Base-by-base conservation (phyloP, 2,797 vertebrate species). In the Sebastes glaucus region DNA sequence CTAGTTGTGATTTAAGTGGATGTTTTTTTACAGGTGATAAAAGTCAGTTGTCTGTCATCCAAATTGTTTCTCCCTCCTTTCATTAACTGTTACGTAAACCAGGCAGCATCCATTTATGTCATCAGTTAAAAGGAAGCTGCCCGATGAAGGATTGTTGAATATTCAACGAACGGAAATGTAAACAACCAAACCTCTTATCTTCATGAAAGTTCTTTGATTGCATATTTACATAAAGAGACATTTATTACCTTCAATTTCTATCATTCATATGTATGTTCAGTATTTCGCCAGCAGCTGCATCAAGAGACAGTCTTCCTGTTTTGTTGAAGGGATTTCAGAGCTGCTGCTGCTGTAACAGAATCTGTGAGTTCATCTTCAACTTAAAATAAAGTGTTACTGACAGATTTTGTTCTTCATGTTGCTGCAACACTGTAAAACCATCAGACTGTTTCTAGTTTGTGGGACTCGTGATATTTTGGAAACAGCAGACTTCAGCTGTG, bases 391-490 rank as follows among this genome's bases (percentile, higher is more conserved):
- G 46, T 27, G 2, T n/a, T 27, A 5, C 53, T 60, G 77, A 60
- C 68, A 57, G 20, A 23, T 23, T 30, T 33, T 13, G 23, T 23
- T 16, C 49, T 38, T 16, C 6, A 3, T 61, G 74, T 71, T 76
- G 56, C 18, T 33, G 18, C 61, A 53, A 74, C 74, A 62, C 10
- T 33, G 16, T 14, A 3, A 56, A 38, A 11, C 3, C 27, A 4
- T 64, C 11, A 33, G 8, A 33, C 49, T 2, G 28, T 27, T 14
- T 22, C 18, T 38, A 1, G 32, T 53, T 56, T 57, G 25, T 25
- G 23, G n/a, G n/a, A 33, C 80, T 71, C 11, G 55, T 56, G 65
- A 86, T 82, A 4, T 82, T 80, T 83, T 73, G 80, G 84, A 80
- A 80, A 82, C 67, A 60, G 20, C 10, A 64, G 62, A 64, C 42